These are phyloP conservation scores for Oscheius sp. DNA, from an alignment of 2,888 invertebrate genomes.

Conservation along the genomic window DNA sequence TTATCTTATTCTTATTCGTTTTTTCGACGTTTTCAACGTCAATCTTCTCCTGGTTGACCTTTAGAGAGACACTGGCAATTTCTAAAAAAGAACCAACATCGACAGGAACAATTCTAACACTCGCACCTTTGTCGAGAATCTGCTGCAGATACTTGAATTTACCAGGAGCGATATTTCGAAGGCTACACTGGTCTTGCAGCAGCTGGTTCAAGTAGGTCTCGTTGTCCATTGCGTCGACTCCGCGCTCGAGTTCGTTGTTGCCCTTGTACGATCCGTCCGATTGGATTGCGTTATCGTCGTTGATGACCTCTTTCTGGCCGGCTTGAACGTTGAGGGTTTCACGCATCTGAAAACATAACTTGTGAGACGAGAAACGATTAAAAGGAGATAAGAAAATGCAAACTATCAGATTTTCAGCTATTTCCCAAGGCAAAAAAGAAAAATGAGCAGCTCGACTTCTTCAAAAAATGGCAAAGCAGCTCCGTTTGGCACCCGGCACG, in stretches of 20 bases:
- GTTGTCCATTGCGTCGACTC: background rate
- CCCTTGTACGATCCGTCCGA: slow-evolving; percentile 64
- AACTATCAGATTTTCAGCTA: too few relatives aligned
- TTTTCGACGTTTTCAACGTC: slow-evolving; percentile 1
- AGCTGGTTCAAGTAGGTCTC: slow-evolving; percentile 21
- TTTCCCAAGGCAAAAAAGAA: too few relatives aligned
- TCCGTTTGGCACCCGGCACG: too few relatives aligned
- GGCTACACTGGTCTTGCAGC: slow-evolving; percentile 8
- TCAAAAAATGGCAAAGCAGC: too few relatives aligned
- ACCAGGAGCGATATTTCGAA: slow-evolving; percentile 4
- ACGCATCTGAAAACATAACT: slow-evolving; percentile 78
- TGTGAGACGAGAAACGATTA: too few relatives aligned
- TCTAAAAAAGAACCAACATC: slow-evolving; percentile 5
- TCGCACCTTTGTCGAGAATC: slow-evolving; percentile 27
- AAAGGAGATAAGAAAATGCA: too few relatives aligned
- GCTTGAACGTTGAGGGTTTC: slow-evolving; percentile 95
- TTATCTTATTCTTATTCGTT: slow-evolving; percentile 75
- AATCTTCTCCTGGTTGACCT: slow-evolving; percentile 3
- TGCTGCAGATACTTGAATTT: slow-evolving; percentile 25
- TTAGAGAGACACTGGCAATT: slow-evolving; percentile 1
- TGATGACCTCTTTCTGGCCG: slow-evolving; percentile 81
- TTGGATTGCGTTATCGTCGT: slow-evolving; percentile 60
- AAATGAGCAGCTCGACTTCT: too few relatives aligned
- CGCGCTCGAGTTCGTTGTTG: slow-evolving; percentile 84
- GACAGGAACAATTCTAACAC: background rate